phyloP scores from a whole-genome alignment of 1,140 invertebrate genomes.

The Subanguina moxae region DNA sequence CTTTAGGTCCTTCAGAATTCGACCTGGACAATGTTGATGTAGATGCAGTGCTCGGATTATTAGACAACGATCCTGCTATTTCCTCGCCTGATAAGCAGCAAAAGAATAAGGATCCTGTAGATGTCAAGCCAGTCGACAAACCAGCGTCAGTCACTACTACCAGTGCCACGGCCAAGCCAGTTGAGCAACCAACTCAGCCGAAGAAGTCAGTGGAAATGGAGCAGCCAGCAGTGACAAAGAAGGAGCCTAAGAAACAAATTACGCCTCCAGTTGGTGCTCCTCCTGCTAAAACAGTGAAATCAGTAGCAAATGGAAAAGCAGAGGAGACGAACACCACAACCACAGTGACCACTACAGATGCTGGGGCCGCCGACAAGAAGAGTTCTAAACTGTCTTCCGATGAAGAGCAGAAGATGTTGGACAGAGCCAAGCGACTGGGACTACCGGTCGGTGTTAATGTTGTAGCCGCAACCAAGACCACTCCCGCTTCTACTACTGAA shows the following conservation, averaged over 20 bases:
- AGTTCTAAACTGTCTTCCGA: conserved; percentile 2
- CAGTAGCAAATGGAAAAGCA: background rate
- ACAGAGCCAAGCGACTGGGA: conserved; percentile 21
- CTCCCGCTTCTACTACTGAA: background rate
- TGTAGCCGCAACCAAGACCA: background rate
- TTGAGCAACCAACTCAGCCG: background rate
- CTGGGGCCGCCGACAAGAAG: background rate
- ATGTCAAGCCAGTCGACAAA: background rate
- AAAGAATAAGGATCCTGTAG: background rate
- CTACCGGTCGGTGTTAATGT: conserved; percentile 6
- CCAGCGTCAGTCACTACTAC: too few relatives aligned
- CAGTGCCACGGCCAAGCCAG: background rate
- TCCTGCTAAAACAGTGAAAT: background rate
- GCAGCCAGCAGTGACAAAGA: background rate
- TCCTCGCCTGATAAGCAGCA: background rate
- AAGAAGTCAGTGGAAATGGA: background rate
- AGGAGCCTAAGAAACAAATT: too few relatives aligned
- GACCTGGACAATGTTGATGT: conserved; percentile 24
- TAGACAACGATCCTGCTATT: conserved; percentile 20
- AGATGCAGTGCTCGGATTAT: conserved; percentile 29
- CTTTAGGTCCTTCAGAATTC: conserved; percentile 21
- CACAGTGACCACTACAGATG: conserved; percentile 12
- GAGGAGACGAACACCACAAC: conserved; percentile 1
- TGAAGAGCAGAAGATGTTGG: conserved; percentile 26
- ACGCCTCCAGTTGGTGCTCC: background rate